Conservation (phyloP, 2,797 vertebrate genomes). For the Mus caroli region DNA sequence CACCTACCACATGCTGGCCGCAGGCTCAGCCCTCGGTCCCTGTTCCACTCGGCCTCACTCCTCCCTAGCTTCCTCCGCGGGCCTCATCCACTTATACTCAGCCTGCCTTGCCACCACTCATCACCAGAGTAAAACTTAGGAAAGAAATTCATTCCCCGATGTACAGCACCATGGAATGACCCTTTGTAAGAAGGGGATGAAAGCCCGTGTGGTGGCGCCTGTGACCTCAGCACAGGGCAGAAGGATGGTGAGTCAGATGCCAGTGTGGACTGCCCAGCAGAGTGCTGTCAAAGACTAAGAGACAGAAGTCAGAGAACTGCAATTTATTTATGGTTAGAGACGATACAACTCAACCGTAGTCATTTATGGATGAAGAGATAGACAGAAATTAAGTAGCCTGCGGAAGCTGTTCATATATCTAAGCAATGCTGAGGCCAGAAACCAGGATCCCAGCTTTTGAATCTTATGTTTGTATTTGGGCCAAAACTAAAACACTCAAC, state of each 20-base stretch:
- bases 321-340: conserved; percentile 16
- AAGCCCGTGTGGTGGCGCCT: not conserved
- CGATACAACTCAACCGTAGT: not conserved
- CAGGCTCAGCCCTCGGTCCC: not conserved
- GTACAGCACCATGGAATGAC: conserved; percentile 2
- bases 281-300: not conserved
- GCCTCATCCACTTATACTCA: not conserved
- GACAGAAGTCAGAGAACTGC: conserved; percentile 32
- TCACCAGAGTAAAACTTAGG: not conserved
- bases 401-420: not conserved
- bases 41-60: too few relatives aligned
- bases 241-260: not conserved
- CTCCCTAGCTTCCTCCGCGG: not conserved
- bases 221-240: not conserved
- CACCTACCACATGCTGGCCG: not conserved
- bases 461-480: not conserved
- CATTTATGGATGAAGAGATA: conserved; percentile 33
- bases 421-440: not conserved
- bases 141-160: not conserved
- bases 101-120: not conserved
- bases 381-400: conserved; percentile 12
- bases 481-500: conserved; percentile 39
- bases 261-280: not conserved
- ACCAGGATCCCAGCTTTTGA: not conserved
- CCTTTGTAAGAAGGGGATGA: conserved; percentile 29